Evolutionary conservation across 2,113 vertebrate genomes (phyloP).

Genomic region (Ondatra zibethicus): DNA sequence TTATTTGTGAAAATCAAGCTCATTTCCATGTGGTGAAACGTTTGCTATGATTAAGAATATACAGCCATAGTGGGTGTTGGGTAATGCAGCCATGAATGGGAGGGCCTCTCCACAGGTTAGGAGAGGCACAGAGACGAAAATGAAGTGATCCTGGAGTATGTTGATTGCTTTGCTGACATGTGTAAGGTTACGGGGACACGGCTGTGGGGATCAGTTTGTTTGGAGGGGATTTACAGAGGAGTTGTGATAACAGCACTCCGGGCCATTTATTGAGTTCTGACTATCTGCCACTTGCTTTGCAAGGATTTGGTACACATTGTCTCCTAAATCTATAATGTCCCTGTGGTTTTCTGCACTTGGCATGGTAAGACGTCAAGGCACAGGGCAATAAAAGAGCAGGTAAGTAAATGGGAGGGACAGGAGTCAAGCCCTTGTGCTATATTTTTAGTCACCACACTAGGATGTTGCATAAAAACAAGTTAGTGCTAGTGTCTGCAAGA

Average conservation of each 20-base stretch:
- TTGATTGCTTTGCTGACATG: not conserved
- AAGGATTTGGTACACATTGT: not conserved
- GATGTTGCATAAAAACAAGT: not conserved
- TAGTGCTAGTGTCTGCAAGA: not conserved
- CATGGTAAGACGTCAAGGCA: not conserved
- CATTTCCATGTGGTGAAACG: not conserved
- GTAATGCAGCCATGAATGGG: not conserved
- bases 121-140: not conserved
- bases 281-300: not conserved
- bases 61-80: not conserved
- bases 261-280: not conserved
- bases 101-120: not conserved
- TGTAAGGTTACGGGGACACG: not conserved
- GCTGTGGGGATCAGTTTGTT: not conserved
- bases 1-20: slow-evolving; percentile 19
- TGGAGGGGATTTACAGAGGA: not conserved
- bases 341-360: not conserved
- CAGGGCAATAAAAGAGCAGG: not conserved
- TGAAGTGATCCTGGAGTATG: not conserved
- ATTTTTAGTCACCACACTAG: not conserved
- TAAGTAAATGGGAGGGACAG: not conserved
- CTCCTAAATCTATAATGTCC: not conserved
- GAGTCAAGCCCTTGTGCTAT: not conserved
- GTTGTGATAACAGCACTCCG: not conserved
- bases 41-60: not conserved